These are phyloP conservation scores for Callospermophilus lateralis DNA, from an alignment of 2,113 vertebrate genomes.

Conservation along the genomic window DNA sequence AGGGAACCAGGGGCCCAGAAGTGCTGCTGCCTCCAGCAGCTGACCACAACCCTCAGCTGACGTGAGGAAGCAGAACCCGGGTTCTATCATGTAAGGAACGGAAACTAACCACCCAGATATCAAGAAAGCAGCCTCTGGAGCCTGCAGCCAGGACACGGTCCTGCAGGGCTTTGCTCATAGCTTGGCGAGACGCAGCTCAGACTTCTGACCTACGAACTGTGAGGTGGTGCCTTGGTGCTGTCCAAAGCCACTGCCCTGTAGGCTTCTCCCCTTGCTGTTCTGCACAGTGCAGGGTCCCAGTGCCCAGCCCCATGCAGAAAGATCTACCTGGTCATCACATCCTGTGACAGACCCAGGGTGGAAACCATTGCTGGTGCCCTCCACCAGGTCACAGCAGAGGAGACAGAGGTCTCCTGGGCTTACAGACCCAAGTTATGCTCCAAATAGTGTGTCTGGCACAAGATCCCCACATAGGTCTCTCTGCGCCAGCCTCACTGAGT, in stretches of 20 bases:
- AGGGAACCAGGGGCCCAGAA: background rate
- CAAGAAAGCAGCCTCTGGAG: too few species aligned
- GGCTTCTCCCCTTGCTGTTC: background rate
- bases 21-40: background rate
- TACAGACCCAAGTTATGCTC: background rate
- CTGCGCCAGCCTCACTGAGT: background rate
- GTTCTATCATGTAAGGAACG: background rate
- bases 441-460: background rate
- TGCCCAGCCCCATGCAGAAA: background rate
- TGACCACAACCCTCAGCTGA: background rate
- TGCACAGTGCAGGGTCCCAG: background rate
- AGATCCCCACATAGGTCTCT: background rate
- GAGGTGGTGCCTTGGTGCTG: background rate
- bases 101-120: too few species aligned
- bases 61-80: rapidly evolving
- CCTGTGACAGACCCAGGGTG: background rate
- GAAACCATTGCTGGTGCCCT: background rate
- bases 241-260: background rate
- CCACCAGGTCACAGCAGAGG: background rate
- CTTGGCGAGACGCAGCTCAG: background rate
- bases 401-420: too few species aligned
- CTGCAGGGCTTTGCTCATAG: too few species aligned
- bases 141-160: too few species aligned
- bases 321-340: background rate
- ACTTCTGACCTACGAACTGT: background rate